These are phyloP conservation scores for Helarctos malayanus DNA, from an alignment of 2,797 vertebrate genomes.

Conservation along the genomic window DNA sequence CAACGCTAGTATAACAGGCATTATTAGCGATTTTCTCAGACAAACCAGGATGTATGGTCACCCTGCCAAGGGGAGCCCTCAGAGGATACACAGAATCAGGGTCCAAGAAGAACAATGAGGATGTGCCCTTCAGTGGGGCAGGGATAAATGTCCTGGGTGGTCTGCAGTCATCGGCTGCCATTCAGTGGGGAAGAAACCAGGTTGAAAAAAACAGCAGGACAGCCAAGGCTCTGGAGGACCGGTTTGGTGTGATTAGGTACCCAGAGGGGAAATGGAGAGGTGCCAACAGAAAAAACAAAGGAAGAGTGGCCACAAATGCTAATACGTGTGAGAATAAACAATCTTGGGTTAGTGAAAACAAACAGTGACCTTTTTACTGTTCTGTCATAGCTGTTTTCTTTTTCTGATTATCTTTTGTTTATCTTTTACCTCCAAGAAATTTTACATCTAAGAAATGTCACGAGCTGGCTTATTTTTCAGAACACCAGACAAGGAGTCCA, in stretches of 20 bases:
- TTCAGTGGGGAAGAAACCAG: background rate
- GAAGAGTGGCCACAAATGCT: background rate
- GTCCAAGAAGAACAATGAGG: background rate
- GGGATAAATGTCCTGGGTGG: background rate
- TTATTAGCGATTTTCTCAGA: background rate
- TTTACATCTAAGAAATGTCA: background rate
- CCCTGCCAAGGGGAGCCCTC: background rate
- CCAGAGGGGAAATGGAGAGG: background rate
- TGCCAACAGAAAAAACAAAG: background rate
- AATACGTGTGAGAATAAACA: background rate
- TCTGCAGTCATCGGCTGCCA: background rate
- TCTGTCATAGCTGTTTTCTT: background rate
- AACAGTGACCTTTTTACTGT: background rate
- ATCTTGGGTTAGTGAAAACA: background rate
- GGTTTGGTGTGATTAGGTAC: rapidly evolving
- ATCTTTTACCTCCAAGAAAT: background rate
- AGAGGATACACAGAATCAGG: background rate
- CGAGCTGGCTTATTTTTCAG: background rate
- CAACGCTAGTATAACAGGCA: rapidly evolving
- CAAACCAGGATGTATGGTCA: background rate
- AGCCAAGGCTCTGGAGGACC: background rate
- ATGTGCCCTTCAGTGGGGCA: background rate
- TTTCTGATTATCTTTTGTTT: slow-evolving; percentile 24
- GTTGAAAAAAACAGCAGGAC: background rate
- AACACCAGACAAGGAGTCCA: background rate